phyloP scores from a whole-genome alignment of 2,797 vertebrate genomes.

The Podargus strigoides region DNA sequence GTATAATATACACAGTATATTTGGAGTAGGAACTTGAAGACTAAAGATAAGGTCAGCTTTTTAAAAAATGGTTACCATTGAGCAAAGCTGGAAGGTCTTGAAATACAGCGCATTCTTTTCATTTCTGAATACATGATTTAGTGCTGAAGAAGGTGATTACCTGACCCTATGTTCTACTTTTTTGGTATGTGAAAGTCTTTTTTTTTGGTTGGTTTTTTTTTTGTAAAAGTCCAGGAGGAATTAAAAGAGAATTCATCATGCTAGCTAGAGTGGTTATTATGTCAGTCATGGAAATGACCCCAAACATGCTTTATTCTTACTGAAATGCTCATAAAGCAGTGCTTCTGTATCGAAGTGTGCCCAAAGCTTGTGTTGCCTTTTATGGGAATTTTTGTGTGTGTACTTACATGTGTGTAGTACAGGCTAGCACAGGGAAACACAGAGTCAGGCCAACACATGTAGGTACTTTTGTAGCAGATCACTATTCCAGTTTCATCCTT shows the following conservation, averaged over 20 bases:
- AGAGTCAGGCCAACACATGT: not conserved
- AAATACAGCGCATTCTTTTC: not conserved
- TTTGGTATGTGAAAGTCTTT: not conserved
- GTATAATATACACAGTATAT: not conserved
- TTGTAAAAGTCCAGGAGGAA: not conserved
- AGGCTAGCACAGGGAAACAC: not conserved
- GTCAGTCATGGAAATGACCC: not conserved
- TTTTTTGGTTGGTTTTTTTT: not conserved
- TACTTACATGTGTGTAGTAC: accelerated
- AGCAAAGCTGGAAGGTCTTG: not conserved
- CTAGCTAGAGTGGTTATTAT: not conserved
- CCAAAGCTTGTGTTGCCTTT: not conserved
- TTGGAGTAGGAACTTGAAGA: not conserved
- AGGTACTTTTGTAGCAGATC: not conserved
- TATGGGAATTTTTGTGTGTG: not conserved
- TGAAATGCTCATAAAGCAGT: not conserved
- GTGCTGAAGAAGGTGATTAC: not conserved
- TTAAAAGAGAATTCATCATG: not conserved
- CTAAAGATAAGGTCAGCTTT: not conserved
- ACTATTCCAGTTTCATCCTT: not conserved
- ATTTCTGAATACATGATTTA: not conserved
- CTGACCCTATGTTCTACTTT: not conserved
- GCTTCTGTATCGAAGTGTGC: not conserved
- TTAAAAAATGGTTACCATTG: not conserved
- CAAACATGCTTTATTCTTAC: not conserved